Conservation (phyloP, 2,113 vertebrate genomes). For the Polypterus bichir region DNA sequence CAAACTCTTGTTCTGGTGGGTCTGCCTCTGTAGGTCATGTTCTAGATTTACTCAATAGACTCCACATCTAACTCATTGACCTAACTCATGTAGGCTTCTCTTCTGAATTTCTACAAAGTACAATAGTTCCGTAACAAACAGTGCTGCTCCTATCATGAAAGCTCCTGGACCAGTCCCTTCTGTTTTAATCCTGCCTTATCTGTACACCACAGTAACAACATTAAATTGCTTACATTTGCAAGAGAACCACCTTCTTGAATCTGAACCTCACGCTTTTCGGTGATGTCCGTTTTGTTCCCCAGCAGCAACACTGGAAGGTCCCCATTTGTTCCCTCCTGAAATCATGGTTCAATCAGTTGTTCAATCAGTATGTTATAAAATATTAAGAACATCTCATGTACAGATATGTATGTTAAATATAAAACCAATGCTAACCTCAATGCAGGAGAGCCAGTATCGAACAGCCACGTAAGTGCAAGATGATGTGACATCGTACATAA, state of each 20-base stretch:
- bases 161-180: too few relatives aligned
- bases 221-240: slow-evolving; percentile 51
- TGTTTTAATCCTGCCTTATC: too few relatives aligned
- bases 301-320: slow-evolving; percentile 59
- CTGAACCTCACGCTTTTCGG: slow-evolving; percentile 47
- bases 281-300: slow-evolving; percentile 75
- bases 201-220: too few relatives aligned
- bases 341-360: neutral
- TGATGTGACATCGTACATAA: slow-evolving; percentile 87
- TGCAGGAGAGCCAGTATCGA: slow-evolving; percentile 67
- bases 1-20: neutral
- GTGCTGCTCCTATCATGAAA: too few relatives aligned
- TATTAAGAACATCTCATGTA: neutral
- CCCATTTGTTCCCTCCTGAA: slow-evolving; percentile 55
- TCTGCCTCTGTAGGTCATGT: too few relatives aligned
- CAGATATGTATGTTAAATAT: neutral
- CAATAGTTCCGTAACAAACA: too few relatives aligned
- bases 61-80: too few relatives aligned
- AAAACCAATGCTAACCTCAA: slow-evolving; percentile 49
- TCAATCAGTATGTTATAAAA: neutral
- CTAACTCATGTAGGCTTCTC: too few relatives aligned
- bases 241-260: slow-evolving; percentile 48
- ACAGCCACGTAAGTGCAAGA: slow-evolving; percentile 55
- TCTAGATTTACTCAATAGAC: too few relatives aligned
- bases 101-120: too few relatives aligned